phyloP scores from a whole-genome alignment of 1,140 invertebrate genomes.

The Drosophila novamexicana region DNA sequence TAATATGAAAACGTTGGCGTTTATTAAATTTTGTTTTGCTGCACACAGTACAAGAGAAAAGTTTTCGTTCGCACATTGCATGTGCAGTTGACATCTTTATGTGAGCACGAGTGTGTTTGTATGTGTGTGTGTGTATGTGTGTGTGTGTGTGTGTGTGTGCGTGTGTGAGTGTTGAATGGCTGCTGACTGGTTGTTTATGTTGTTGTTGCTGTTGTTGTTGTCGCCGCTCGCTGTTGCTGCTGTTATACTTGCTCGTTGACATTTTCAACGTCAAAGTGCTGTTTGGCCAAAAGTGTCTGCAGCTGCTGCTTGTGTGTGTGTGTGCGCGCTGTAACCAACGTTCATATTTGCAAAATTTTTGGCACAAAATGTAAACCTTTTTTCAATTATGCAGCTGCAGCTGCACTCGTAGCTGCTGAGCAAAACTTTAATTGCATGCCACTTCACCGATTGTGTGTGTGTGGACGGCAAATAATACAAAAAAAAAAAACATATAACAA shows the following conservation, averaged over 20 bases:
- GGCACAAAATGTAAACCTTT: conserved; percentile 37
- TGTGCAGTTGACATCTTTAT: conserved; percentile 80
- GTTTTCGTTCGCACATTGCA: conserved; percentile 65
- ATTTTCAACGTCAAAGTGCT: conserved; percentile 61
- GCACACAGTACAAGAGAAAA: conserved; percentile 52
- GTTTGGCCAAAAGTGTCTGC: conserved; percentile 48
- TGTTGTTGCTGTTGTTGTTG: conserved; percentile 16
- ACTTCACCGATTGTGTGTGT: not conserved
- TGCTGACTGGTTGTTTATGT: conserved; percentile 40
- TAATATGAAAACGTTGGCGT: conserved; percentile 74
- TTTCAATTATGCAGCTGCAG: conserved; percentile 39
- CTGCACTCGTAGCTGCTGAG: conserved; percentile 36
- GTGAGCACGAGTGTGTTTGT: conserved; percentile 18
- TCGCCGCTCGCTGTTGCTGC: conserved; percentile 14
- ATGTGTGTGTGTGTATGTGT: conserved; percentile 20
- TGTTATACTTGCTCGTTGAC: conserved; percentile 49
- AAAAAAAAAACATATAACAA: conserved; percentile 7
- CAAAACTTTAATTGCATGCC: conserved; percentile 49
- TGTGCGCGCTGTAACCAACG: conserved; percentile 20
- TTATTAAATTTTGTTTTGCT: conserved; percentile 78
- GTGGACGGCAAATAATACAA: conserved; percentile 3
- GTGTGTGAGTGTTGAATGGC: conserved; percentile 26
- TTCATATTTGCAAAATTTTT: conserved; percentile 46
- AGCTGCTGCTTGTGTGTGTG: conserved; percentile 15
- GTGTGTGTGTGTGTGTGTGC: conserved; percentile 20